phyloP scores from a whole-genome alignment of 2,888 invertebrate genomes.

The Eledona agricola region DNA sequence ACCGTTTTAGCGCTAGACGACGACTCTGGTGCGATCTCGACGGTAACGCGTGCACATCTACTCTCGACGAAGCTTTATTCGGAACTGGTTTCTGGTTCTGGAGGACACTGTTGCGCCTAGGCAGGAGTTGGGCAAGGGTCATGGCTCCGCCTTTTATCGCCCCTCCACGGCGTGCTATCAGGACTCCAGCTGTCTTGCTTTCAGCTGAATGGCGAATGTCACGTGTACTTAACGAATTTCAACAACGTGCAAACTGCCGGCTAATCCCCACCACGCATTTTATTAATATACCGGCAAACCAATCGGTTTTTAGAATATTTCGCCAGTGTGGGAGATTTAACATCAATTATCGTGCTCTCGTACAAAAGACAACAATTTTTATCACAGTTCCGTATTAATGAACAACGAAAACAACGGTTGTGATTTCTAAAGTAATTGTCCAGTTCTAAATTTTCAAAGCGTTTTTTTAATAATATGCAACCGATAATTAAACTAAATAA shows the following conservation, averaged over 20 bases:
- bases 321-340: too few species aligned
- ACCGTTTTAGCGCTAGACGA: conserved; percentile 16
- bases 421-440: too few species aligned
- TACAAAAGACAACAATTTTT: too few species aligned
- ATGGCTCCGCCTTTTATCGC: conserved; percentile 55
- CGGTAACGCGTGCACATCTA: conserved; percentile 29
- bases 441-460: too few species aligned
- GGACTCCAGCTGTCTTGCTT: conserved; percentile 53
- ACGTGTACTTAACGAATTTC: conserved; percentile 55
- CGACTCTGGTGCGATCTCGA: conserved; percentile 5
- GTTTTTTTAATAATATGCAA: too few species aligned
- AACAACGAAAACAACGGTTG: too few species aligned
- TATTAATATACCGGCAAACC: conserved; percentile 35
- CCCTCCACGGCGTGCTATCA: conserved; percentile 52
- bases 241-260: conserved; percentile 54
- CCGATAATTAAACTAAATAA: too few species aligned
- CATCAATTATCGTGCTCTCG: too few species aligned
- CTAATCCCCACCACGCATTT: conserved; percentile 41
- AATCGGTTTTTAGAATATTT: conserved; percentile 15
- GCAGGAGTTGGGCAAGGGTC: conserved; percentile 54
- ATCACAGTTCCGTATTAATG: too few species aligned
- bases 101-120: conserved; percentile 51
- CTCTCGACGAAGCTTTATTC: conserved; percentile 37
- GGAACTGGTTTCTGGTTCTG: conserved; percentile 47
- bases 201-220: conserved; percentile 57